Evolutionary conservation across 2,113 vertebrate genomes (phyloP), one percentile per base, ranked within the genome.

Genomic region (Pluvianellus socialis): DNA sequence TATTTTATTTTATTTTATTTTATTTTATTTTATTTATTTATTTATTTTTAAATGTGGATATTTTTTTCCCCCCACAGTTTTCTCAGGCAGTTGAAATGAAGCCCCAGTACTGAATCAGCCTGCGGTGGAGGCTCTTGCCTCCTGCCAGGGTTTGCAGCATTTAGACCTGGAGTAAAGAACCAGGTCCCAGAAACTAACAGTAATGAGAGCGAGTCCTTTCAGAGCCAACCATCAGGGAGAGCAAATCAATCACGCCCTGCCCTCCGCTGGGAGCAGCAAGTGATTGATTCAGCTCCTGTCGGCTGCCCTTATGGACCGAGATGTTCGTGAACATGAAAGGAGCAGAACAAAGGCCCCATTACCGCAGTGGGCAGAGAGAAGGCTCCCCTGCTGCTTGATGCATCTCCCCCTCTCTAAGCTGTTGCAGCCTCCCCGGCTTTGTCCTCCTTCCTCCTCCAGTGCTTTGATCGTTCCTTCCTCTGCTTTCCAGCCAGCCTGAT

Each of bases 291-390:
- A 79, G 90, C 91, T 96, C 70, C 91, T 68, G 91, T 94, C 58
- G 19, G 66, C 87, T 85, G 94, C 73, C 95, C 96, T 93, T 91
- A 73, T 45, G 86, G 94, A 83, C 92, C 2, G 14, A 86, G 92
- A 76, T 96, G 85, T 92, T 75, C 55, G 2, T 6, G 92, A 87
- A 96, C 95, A 96, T 97, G 90, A 96, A 97, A 96, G 96, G 90
- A 94, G 86, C 75, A 86, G 96, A 96, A 97, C 96, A 97, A 97
- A 97, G 92, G 52, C 95, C 86, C 95, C 90, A 96, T 95, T 96
- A 95, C 95, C 1, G 6, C 82, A 75, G 72, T 55, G 82, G 94
- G 90, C 90, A 96, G 82, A 67, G 75, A 86, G 90, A 59, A 90
- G 88, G 90, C 94, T 95, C 95, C 96, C 95, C 96, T 93, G 94